Base-by-base conservation (phyloP, 92 coral and sea anemone species). In the Zoanthus gigantus region DNA sequence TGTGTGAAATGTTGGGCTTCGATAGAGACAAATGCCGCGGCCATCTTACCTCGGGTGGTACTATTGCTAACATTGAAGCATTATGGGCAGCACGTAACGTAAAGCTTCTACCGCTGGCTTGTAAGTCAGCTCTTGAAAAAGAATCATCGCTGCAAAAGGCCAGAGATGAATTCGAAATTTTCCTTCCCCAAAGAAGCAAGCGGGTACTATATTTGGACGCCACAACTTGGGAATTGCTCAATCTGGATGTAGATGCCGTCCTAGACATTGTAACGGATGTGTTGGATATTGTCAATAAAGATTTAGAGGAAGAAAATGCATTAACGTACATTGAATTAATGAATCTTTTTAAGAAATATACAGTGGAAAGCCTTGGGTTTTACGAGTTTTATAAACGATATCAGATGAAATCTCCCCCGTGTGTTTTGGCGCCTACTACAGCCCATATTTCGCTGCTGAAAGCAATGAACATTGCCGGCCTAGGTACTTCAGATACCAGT, bases 11-110 rank as follows among this genome's bases (percentile, higher is more conserved):
- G 92, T 78, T 89, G 18, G 92, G 92, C 46, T 89, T 84, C 56
- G 89, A 89, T 58, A 68, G 85, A 28, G 79, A 37, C 15, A 68
- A 52, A 50, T 58, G 71, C 14, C 72, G 84, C 17, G 97, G 97
- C 1, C 97, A 94, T 61, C 86, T 95, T 0, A 88, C 88, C 30
- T 69, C 92, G 16, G 96, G 98, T 16, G 98, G 98, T 5, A 60
- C 96, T 10, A 88, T 92, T 7, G 98, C 98, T 15, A 96, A 96
- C 88, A 96, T 96, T 75, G 98, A 96, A 88, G 93, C 98, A 42
- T 83, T 96, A 80, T 96, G 96, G 98, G 95, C 96, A 5, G 97
- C 91, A 10, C 82, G 98, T 6, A 96, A 96, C 72, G 90, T 96
- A 46, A 96, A 96, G 90, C 82, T 90, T 93, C 89, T 79, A 90